Percentiles rank a stretch among this genome's conserved stretches.
phyloP scores from a whole-genome alignment of 2,888 invertebrate species.

The Ennomos quercinarius region DNA sequence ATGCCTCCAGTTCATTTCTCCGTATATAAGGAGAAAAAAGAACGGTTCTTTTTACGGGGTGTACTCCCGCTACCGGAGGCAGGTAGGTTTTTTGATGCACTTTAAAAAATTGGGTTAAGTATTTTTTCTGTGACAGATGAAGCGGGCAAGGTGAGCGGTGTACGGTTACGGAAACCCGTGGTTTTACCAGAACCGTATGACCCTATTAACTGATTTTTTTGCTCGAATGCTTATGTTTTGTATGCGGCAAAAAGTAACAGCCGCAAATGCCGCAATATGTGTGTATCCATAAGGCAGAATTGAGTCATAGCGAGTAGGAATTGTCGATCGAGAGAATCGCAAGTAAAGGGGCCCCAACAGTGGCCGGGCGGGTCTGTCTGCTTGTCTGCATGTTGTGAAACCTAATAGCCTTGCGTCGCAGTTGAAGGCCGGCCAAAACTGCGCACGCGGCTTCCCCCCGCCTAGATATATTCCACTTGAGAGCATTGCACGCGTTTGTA shows the following conservation, averaged over 20 bases:
- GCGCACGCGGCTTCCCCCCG: slow-evolving; percentile 58
- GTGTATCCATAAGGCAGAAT: slow-evolving; percentile 19
- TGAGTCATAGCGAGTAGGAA: slow-evolving; percentile 18
- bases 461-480: slow-evolving; percentile 59
- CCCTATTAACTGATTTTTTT: slow-evolving; percentile 74
- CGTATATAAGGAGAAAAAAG: slow-evolving; percentile 53
- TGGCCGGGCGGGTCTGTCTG: slow-evolving; percentile 56
- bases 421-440: slow-evolving; percentile 78
- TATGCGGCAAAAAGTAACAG: slow-evolving; percentile 43
- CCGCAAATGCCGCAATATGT: slow-evolving; percentile 39
- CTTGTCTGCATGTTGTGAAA: slow-evolving; percentile 73
- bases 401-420: slow-evolving; percentile 70
- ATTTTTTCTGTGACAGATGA: slow-evolving; percentile 72
- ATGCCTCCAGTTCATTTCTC: slow-evolving; percentile 54
- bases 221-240: slow-evolving; percentile 58
- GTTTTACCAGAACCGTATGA: slow-evolving; percentile 66
- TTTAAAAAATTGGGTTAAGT: slow-evolving; percentile 79
- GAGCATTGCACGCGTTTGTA: slow-evolving; percentile 61
- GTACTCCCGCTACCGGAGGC: slow-evolving; percentile 73
- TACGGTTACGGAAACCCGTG: slow-evolving; percentile 81
- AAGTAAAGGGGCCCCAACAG: slow-evolving; percentile 52
- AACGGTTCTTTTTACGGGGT: slow-evolving; percentile 62
- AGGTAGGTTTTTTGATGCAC: slow-evolving; percentile 74
- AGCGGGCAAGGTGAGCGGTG: slow-evolving; percentile 77
- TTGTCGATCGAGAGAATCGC: slow-evolving; percentile 33